Conservation (phyloP, 1,140 invertebrate species). For the Wiebesia pumilae region DNA sequence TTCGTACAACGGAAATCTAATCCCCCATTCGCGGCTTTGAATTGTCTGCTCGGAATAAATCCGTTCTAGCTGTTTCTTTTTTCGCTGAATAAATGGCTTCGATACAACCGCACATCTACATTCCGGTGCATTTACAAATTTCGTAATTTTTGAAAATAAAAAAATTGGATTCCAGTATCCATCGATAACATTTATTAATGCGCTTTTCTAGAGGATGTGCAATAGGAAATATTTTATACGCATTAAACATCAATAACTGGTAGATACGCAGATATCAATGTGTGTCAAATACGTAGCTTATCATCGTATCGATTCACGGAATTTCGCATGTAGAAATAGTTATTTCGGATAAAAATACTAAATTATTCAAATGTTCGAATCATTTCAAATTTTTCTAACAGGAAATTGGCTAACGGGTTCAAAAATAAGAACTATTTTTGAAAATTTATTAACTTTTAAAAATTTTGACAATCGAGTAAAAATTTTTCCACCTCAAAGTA, state of each 20-base stretch:
- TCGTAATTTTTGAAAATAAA: not conserved
- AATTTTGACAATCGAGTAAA: not conserved
- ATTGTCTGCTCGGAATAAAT: constrained; percentile 7
- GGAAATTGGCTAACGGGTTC: not conserved
- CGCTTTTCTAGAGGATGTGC: not conserved
- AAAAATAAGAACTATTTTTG: not conserved
- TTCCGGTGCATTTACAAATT: not conserved
- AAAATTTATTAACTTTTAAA: not conserved
- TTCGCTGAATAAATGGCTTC: not conserved
- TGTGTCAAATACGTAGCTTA: too few species aligned
- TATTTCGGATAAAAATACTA: not conserved
- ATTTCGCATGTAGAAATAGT: not conserved
- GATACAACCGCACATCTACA: not conserved
- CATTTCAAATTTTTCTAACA: not conserved
- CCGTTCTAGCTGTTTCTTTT: not conserved
- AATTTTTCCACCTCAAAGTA: not conserved
- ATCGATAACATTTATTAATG: not conserved
- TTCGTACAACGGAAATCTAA: not conserved
- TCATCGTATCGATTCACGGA: too few species aligned
- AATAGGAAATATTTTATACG: not conserved
- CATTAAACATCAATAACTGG: too few species aligned
- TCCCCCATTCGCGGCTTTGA: not conserved
- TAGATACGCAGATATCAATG: too few species aligned
- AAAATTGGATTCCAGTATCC: not conserved
- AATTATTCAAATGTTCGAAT: not conserved